Evolutionary conservation across 2,888 invertebrate species (phyloP), one percentile per base, ranked within the genome.

Genomic region (Thymelicus lineola): DNA sequence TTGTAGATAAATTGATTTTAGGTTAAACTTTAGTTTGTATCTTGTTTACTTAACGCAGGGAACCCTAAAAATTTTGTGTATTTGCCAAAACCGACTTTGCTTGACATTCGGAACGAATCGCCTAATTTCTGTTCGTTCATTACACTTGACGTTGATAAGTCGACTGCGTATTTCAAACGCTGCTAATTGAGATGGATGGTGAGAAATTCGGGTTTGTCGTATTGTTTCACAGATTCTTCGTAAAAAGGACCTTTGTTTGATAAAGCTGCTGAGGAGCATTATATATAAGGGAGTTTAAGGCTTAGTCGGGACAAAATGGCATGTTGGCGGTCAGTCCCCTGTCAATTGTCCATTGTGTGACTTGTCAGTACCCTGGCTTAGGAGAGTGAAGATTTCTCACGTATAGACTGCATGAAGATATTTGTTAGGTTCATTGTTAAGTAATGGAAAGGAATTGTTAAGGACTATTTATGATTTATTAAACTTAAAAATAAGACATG

Each of bases 91-190:
- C 15, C n/a, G n/a, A 57, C 36, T 36, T 36, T 58, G 55, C 48
- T 69, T 63, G 48, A 38, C 45, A 48, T 63, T 63, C 53, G 42
- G 45, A 64, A 64, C 64, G 59, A 45, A 64, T 70, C 64, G 58
- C 20, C 70, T 64, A 71, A 66, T 70, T 70, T 70, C 70, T 62
- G 53, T 71, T 67, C 71, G 59, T 63, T 69, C 62, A 69, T 77
- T 78, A 72, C 73, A 10, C 71, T 70, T 75, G 84, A 85, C 86
- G 82, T 76, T 83, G 85, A 86, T 81, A 82, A 84, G 86, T 85
- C 77, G 77, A 14, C 28, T 38, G 64, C 59, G 64, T 70, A 64
- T 79, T 79, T 76, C 74, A 75, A 80, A 78, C 75, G 73, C 65
- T 74, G 75, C 75, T 84, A 85, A 84, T 85, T 85, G 81, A 82